Conservation (phyloP, 2,888 invertebrate species). For the Carterocephalus palaemon region DNA sequence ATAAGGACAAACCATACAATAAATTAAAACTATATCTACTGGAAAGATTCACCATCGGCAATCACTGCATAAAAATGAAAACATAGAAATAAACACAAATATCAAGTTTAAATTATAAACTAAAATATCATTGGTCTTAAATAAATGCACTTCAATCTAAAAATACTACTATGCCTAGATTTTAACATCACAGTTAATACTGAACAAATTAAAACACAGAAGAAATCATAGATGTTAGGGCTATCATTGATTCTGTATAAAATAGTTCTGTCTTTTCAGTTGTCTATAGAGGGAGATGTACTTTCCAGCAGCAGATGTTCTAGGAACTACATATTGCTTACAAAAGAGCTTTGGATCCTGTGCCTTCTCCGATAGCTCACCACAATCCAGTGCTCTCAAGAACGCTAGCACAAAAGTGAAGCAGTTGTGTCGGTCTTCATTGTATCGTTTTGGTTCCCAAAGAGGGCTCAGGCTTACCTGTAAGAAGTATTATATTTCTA, state of each 20-base stretch:
- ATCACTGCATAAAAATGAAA: constrained; percentile 2
- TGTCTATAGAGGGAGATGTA: constrained; percentile 90
- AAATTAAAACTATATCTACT: constrained; percentile 1
- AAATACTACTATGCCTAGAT: constrained; percentile 60
- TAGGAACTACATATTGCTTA: constrained; percentile 88
- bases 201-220: constrained; percentile 62
- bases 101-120: constrained; percentile 33
- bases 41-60: background rate
- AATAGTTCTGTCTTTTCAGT: constrained; percentile 75
- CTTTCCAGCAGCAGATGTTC: constrained; percentile 89
- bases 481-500: constrained; percentile 24
- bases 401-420: constrained; percentile 92
- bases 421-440: constrained; percentile 89
- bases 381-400: constrained; percentile 84
- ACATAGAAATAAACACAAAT: constrained; percentile 12
- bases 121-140: constrained; percentile 64
- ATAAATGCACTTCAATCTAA: constrained; percentile 71
- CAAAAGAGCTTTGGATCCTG: constrained; percentile 85
- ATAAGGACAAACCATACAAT: background rate
- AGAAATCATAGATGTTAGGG: constrained; percentile 35
- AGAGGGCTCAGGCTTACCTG: constrained; percentile 76
- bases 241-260: constrained; percentile 70
- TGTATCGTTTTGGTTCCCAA: constrained; percentile 85
- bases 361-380: constrained; percentile 84
- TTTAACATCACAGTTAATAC: constrained; percentile 76